These are phyloP conservation scores for Ceratosolen fusciceps DNA, from an alignment of 1,140 invertebrate genomes.

Conservation along the genomic window DNA sequence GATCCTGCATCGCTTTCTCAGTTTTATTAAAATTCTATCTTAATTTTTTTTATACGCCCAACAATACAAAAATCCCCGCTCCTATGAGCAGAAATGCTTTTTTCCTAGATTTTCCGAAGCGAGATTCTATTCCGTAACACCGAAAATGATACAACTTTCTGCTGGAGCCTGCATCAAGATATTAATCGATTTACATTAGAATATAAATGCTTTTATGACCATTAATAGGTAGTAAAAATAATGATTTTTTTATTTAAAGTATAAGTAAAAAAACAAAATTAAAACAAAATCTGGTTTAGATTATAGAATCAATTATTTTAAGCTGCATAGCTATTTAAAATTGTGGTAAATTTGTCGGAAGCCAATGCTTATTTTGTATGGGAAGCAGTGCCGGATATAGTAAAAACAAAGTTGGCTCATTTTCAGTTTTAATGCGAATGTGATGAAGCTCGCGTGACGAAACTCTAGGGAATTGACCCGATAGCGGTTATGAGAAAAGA, in stretches of 20 bases:
- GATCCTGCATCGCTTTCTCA: conserved; percentile 58
- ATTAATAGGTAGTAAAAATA: no score
- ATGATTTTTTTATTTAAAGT: no score
- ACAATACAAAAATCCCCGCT: conserved; percentile 10
- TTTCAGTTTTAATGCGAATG: background rate
- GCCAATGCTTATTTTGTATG: no score
- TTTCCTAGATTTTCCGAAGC: conserved; percentile 14
- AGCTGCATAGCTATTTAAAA: no score
- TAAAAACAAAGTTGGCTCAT: background rate
- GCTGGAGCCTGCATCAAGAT: background rate
- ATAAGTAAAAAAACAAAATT: no score
- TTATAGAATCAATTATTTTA: no score
- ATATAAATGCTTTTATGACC: no score
- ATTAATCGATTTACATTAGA: background rate
- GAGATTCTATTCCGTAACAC: background rate
- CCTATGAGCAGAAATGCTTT: conserved; percentile 6
- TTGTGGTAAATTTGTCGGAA: no score
- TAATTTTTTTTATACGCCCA: conserved; percentile 14
- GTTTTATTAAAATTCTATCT: conserved; percentile 33
- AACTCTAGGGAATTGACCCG: conserved; percentile 2
- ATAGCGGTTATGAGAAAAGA: no score
- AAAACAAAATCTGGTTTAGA: no score
- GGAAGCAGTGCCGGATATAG: no score
- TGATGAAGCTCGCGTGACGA: background rate
- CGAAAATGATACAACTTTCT: conserved; percentile 4